These are phyloP conservation scores for Trilocha varians DNA, from an alignment of 2,888 invertebrate species.

Conservation along the genomic window DNA sequence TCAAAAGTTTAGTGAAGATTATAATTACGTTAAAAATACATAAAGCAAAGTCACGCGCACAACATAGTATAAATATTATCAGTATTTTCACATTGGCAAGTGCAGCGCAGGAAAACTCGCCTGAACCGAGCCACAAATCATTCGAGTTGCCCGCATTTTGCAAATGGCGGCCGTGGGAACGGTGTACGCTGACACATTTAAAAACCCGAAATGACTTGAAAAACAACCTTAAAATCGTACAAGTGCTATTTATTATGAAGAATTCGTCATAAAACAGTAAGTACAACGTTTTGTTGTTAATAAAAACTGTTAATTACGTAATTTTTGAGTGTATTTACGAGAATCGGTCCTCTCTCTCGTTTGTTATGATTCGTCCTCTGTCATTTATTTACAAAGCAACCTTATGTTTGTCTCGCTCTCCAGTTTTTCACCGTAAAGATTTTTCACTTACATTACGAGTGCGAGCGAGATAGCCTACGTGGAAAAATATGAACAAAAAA, in stretches of 20 bases:
- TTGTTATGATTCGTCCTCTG: conserved; percentile 62
- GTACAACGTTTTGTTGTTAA: conserved; percentile 13
- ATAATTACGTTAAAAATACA: not conserved
- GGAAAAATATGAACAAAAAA: conserved; percentile 68
- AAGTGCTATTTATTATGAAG: not conserved
- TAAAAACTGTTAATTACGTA: conserved; percentile 29
- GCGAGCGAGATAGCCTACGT: conserved; percentile 53
- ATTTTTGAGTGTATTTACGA: conserved; percentile 27
- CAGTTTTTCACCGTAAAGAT: conserved; percentile 61
- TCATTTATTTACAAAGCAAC: conserved; percentile 62
- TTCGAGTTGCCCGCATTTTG: conserved; percentile 20
- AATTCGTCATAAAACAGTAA: conserved; percentile 24
- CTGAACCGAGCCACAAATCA: conserved; percentile 3
- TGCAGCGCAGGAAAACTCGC: conserved; percentile 5
- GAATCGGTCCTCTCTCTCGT: conserved; percentile 44
- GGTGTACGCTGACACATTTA: conserved; percentile 42
- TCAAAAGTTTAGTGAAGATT: not conserved
- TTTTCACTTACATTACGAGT: conserved; percentile 66
- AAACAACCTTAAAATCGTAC: conserved; percentile 5
- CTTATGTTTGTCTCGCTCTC: conserved; percentile 60
- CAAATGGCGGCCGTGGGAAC: conserved; percentile 63
- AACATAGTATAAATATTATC: not conserved
- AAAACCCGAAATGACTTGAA: conserved; percentile 44
- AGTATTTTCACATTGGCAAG: conserved; percentile 5
- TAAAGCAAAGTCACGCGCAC: not conserved